Base-by-base conservation (phyloP, 2,888 invertebrate genomes). In the Mesochorus sp. region DNA sequence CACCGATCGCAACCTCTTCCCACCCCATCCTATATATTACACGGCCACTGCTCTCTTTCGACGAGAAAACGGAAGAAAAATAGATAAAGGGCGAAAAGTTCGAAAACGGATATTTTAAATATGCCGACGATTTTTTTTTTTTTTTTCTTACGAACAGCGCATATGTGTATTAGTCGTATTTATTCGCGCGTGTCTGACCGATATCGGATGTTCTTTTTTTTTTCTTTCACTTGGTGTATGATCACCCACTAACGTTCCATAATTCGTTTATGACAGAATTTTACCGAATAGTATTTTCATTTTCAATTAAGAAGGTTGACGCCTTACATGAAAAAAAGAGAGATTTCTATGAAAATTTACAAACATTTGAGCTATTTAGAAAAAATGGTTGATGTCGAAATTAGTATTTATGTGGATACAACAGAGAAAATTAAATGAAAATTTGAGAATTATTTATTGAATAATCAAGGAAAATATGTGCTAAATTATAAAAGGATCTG, bases 21-120 rank as follows among this genome's bases (percentile, higher is more conserved):
- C 34, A 37, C 73, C 68, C 44, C n/a, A n/a, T n/a, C n/a, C 59
- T 51, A 42, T 73, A 44, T 64, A 59, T 73, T 78, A 70, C 73
- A 78, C 78, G 73, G 73, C 64, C 78, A 70, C 70, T 78, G 78
- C 73, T 44, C 78, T 55, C 62, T 70, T 76, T 76, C 55, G 14
- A 24, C 28, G 42, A 14, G 47, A 24, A 3, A 17, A 3, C n/a
- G 8, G 17, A 24, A 68, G 19, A 17, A 6, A 28, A 28, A 42
- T 39, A n/a, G 61, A 31, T 59, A 12, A 37, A 31, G 28, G 34
- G 12, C 12, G 17, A 39, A 5, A n/a, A 4, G 14, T 8, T 8
- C 3, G 28, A 31, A 37, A 10, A 19, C n/a, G 6, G 64, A 47
- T 34, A 14, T 57, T 70, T 71, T 24, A 70, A 42, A 49, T 31